Conservation (phyloP, 2,888 invertebrate genomes). For the Thelaira solivaga region DNA sequence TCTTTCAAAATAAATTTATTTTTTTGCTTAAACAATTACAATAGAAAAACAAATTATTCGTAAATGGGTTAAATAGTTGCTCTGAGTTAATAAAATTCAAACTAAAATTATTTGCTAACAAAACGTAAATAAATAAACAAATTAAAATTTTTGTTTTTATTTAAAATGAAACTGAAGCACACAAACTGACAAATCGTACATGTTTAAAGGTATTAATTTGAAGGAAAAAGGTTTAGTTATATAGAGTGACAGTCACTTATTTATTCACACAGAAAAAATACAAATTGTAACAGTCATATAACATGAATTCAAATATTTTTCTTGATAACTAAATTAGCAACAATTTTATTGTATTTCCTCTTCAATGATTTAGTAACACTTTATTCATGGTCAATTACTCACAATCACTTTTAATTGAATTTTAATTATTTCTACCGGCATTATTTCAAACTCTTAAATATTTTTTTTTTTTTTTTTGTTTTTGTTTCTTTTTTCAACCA, state of each 20-base stretch:
- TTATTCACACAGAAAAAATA: background rate
- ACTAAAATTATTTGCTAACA: no score
- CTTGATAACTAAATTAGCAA: slow-evolving; percentile 14
- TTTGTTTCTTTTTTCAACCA: background rate
- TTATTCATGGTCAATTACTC: slow-evolving; percentile 19
- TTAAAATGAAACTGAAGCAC: no score
- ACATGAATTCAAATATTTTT: background rate
- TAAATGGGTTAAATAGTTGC: no score
- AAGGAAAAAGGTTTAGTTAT: background rate
- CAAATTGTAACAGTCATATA: background rate
- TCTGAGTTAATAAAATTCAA: no score
- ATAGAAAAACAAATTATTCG: background rate
- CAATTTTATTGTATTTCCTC: slow-evolving; percentile 18
- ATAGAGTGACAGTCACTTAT: no score
- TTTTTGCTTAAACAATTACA: background rate
- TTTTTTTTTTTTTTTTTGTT: background rate
- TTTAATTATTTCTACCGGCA: background rate
- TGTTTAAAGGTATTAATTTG: background rate
- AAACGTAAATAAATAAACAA: no score
- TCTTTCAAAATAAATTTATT: background rate
- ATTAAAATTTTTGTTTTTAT: no score
- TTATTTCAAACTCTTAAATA: slow-evolving; percentile 4
- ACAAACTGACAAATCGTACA: no score
- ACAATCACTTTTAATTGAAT: background rate
- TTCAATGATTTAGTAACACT: background rate